Conservation (phyloP, 2,113 vertebrate genomes). For the Psittacus erithacus region DNA sequence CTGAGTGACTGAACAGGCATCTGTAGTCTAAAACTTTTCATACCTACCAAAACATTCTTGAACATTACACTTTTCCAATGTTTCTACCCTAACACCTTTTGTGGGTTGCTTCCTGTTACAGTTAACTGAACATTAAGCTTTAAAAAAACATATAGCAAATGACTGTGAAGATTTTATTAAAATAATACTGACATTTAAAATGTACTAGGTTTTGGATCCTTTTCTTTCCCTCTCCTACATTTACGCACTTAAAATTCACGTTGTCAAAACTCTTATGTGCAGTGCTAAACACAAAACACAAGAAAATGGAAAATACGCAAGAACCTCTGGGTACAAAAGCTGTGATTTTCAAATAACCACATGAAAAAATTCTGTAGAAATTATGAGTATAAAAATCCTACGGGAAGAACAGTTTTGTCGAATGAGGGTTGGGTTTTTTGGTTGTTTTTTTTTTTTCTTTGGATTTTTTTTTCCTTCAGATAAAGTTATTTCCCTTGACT, state of each 20-base stretch:
- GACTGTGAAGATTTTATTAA: background rate
- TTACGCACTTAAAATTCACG: background rate
- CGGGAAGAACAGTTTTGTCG: background rate
- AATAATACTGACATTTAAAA: background rate
- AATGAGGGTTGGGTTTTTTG: too few species aligned
- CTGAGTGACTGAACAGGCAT: background rate
- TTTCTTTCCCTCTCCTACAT: background rate
- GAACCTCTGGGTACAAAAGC: background rate
- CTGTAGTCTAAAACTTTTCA: background rate
- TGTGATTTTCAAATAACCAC: background rate
- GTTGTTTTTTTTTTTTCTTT: background rate
- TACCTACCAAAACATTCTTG: background rate
- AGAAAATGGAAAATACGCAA: background rate
- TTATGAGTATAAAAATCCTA: background rate
- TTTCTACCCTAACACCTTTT: background rate
- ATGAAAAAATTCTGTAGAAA: background rate
- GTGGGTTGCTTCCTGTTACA: background rate
- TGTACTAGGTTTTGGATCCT: background rate
- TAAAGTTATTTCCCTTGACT: background rate
- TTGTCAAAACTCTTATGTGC: background rate
- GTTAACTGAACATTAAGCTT: background rate
- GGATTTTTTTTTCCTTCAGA: accelerated
- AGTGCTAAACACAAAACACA: background rate
- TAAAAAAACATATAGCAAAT: background rate
- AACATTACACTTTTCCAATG: background rate